Conservation (phyloP, 2,797 vertebrate species). For the Garrulus glandarius region DNA sequence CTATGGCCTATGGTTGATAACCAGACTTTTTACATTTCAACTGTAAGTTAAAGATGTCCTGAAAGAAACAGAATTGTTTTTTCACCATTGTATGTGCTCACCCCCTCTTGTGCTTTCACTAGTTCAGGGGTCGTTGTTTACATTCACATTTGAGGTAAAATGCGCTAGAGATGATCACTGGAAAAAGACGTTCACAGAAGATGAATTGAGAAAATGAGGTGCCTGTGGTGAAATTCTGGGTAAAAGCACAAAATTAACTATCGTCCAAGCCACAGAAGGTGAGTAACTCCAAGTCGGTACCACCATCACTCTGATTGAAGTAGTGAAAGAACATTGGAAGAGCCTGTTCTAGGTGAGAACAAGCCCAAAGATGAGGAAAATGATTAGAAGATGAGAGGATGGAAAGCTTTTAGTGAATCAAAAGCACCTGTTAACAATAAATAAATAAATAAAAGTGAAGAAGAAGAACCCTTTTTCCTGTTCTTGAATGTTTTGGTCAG, state of each 20-base stretch:
- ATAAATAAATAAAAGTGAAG: constrained; percentile 50
- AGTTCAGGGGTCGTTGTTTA: constrained; percentile 36
- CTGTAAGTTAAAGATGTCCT: not conserved
- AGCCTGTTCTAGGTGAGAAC: constrained; percentile 47
- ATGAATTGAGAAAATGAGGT: constrained; percentile 25
- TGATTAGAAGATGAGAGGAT: not conserved
- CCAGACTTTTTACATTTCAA: constrained; percentile 20
- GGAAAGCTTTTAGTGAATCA: constrained; percentile 69
- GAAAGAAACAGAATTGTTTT: constrained; percentile 21
- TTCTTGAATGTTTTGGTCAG: constrained; percentile 3
- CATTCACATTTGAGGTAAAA: constrained; percentile 46
- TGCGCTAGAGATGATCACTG: not conserved
- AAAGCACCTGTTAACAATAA: constrained; percentile 55
- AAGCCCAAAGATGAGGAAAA: constrained; percentile 40
- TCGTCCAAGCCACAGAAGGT: constrained; percentile 37
- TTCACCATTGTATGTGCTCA: not conserved
- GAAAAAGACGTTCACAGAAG: constrained; percentile 10
- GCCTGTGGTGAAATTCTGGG: constrained; percentile 53
- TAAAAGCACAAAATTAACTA: constrained; percentile 72
- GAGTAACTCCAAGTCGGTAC: constrained; percentile 29
- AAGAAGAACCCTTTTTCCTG: constrained; percentile 1
- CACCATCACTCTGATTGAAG: constrained; percentile 74
- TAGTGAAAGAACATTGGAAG: constrained; percentile 55
- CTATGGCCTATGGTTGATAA: constrained; percentile 2
- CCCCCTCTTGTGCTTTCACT: not conserved